Conservation (phyloP, 2,797 vertebrate species). For the Zalophus californianus region DNA sequence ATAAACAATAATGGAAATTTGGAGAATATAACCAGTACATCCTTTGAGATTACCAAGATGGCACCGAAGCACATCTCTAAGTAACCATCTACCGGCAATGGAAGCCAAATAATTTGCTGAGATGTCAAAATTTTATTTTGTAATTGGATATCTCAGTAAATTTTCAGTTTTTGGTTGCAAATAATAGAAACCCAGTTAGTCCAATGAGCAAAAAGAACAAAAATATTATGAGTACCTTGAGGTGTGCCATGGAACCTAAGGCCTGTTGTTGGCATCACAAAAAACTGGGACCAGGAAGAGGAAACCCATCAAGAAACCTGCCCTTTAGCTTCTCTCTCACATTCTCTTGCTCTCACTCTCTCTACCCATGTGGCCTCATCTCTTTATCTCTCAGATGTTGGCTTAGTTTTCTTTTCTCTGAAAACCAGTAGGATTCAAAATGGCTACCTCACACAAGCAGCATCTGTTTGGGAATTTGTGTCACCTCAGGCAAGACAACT, state of each 20-base stretch:
- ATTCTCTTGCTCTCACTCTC: background rate
- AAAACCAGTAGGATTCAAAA: slow-evolving; percentile 32
- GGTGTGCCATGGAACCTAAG: background rate
- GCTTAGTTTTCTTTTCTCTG: background rate
- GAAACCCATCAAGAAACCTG: background rate
- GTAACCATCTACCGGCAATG: background rate
- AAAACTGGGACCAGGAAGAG: background rate
- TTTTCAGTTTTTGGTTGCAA: background rate
- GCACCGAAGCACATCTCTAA: background rate
- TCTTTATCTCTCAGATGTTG: background rate
- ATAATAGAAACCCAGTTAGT: background rate
- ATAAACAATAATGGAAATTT: background rate
- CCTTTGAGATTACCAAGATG: background rate
- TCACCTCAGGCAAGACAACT: background rate
- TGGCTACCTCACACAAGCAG: background rate
- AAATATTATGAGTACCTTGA: background rate
- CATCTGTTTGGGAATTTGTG: background rate
- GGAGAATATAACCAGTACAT: background rate
- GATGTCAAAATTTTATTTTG: background rate
- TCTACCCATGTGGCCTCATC: background rate
- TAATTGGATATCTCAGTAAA: background rate
- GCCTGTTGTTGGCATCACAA: background rate
- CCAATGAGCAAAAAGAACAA: background rate
- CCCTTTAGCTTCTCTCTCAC: too few species aligned
- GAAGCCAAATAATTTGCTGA: background rate